phyloP scores from a whole-genome alignment of 2,113 vertebrate genomes.

The Heterotilapia buettikoferi region DNA sequence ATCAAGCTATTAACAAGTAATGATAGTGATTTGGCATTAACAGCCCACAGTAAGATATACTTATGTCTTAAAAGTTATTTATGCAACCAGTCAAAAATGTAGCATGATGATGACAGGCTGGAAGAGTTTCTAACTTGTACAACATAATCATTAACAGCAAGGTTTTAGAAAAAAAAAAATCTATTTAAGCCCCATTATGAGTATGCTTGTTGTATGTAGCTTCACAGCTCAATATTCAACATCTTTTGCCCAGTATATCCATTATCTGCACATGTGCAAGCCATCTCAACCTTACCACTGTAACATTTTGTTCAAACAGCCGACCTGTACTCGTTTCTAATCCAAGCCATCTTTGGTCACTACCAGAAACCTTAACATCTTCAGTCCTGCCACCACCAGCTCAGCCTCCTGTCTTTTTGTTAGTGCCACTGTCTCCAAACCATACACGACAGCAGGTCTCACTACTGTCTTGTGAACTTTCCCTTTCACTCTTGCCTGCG shows the following conservation, averaged over 20 bases:
- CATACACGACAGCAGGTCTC: not conserved
- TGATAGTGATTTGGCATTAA: not conserved
- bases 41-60: not conserved
- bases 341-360: not conserved
- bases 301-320: not conserved
- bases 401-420: fast-evolving
- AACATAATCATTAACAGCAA: not conserved
- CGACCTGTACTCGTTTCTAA: not conserved
- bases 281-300: not conserved
- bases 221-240: not conserved
- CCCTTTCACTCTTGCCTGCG: not conserved
- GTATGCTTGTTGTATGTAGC: not conserved
- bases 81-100: not conserved
- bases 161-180: not conserved
- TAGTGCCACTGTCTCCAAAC: not conserved
- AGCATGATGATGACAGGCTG: not conserved
- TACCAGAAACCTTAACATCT: not conserved
- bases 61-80: not conserved
- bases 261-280: not conserved
- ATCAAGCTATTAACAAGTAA: not conserved
- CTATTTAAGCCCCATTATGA: not conserved
- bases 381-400: not conserved
- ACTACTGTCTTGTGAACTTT: not conserved
- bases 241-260: not conserved
- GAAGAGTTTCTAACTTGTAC: not conserved